Percentiles rank a stretch among this genome's conserved stretches.
Evolutionary conservation across 2,888 invertebrate species (phyloP).

Genomic region (Drosophila mercatorum): DNA sequence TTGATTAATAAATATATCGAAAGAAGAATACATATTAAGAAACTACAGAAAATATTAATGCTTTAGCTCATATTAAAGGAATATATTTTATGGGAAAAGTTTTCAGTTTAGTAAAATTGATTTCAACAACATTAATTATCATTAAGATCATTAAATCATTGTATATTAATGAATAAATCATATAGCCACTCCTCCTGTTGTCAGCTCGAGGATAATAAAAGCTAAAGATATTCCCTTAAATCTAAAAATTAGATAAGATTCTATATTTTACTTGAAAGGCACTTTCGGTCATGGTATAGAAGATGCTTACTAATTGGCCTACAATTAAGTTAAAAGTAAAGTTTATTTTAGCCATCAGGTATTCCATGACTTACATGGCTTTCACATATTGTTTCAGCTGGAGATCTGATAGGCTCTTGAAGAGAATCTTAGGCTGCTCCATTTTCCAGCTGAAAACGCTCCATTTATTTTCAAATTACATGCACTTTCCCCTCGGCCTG

Average conservation of each 20-base stretch:
- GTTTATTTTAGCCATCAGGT: background rate
- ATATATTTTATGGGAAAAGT: too few species aligned
- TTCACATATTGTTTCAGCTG: constrained; percentile 1
- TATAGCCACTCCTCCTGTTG: background rate
- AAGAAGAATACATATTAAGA: background rate
- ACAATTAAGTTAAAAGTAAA: constrained; percentile 2
- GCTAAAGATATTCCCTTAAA: background rate
- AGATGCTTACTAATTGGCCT: too few species aligned
- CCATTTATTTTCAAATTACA: constrained; percentile 61
- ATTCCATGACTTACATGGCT: background rate
- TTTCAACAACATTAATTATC: too few species aligned
- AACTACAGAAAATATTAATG: too few species aligned
- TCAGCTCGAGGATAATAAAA: background rate
- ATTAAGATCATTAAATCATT: too few species aligned
- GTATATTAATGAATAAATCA: background rate
- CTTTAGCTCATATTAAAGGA: too few species aligned
- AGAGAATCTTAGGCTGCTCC: constrained; percentile 14
- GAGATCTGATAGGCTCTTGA: background rate
- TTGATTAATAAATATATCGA: background rate
- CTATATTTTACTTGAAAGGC: background rate
- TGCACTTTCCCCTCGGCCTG: constrained; percentile 32
- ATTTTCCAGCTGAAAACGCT: constrained; percentile 31
- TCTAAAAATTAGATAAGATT: too few species aligned
- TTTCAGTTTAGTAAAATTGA: too few species aligned
- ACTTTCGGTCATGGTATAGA: background rate